Evolutionary conservation across 2,888 invertebrate genomes (phyloP).

Genomic region (Dyspetes luteomarginatus): DNA sequence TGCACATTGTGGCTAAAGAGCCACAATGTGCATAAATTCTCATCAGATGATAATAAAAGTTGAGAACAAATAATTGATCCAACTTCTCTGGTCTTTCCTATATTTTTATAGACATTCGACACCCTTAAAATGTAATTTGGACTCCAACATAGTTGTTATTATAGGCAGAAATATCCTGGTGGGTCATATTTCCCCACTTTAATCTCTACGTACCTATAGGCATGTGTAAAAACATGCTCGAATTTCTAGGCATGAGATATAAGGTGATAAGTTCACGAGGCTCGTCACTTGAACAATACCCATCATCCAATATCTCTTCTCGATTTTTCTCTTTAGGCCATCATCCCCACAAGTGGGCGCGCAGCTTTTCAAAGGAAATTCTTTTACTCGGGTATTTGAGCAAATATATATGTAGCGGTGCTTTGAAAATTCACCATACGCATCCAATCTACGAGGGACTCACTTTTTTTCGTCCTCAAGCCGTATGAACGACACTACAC

Average conservation of each 20-base stretch:
- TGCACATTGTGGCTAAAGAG: too few relatives aligned
- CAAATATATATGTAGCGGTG: conserved; percentile 1
- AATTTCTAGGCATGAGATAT: neutral
- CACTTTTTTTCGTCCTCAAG: neutral
- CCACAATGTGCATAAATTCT: too few relatives aligned
- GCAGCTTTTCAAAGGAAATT: conserved; percentile 51
- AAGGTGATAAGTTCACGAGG: conserved; percentile 33
- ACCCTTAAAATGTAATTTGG: too few relatives aligned
- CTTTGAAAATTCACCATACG: conserved; percentile 7
- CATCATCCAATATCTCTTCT: conserved; percentile 62
- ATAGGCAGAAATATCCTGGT: too few relatives aligned
- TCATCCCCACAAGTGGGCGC: neutral
- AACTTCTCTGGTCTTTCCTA: too few relatives aligned
- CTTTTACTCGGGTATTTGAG: neutral
- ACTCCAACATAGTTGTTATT: too few relatives aligned
- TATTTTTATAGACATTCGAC: too few relatives aligned
- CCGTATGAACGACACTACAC: conserved; percentile 37
- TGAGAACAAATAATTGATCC: too few relatives aligned
- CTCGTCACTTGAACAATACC: conserved; percentile 18
- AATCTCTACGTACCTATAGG: neutral
- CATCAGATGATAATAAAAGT: too few relatives aligned
- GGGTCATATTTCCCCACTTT: neutral
- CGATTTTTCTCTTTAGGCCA: conserved; percentile 43
- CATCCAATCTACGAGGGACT: conserved; percentile 12
- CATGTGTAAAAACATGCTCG: neutral